Percentiles rank a stretch among this genome's conserved stretches.
Conservation (phyloP, 2,113 vertebrate genomes). For the Ahaetulla prasina region DNA sequence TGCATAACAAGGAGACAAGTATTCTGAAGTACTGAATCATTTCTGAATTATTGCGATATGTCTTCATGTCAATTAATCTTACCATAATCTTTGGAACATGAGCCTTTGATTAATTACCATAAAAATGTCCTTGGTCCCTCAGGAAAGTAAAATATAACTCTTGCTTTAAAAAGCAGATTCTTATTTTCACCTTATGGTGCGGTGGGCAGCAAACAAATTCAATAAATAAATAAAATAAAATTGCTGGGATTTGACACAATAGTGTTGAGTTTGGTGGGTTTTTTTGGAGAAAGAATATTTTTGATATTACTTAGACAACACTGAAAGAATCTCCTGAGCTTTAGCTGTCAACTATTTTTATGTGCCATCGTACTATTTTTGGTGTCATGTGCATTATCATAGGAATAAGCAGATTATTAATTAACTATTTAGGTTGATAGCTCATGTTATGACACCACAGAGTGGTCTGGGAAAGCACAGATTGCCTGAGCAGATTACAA, state of each 20-base stretch:
- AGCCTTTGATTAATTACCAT: constrained; percentile 48
- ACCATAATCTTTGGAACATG: constrained; percentile 40
- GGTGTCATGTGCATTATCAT: background rate
- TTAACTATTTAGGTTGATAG: background rate
- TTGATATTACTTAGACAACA: constrained; percentile 27
- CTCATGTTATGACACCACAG: background rate
- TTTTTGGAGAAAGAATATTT: constrained; percentile 18
- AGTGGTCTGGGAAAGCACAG: background rate
- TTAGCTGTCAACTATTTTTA: background rate
- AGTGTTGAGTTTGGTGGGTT: background rate
- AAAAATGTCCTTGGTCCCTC: constrained; percentile 42
- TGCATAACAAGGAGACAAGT: constrained; percentile 8
- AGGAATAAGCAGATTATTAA: background rate
- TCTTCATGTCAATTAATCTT: constrained; percentile 42
- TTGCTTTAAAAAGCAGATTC: constrained; percentile 48
- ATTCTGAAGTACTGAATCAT: constrained; percentile 14
- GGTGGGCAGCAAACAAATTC: background rate
- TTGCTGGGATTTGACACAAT: constrained; percentile 17
- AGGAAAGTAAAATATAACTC: constrained; percentile 42
- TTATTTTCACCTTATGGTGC: constrained; percentile 37
- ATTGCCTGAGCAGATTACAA: background rate
- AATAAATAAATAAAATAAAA: too few species aligned
- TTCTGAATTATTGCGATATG: constrained; percentile 44
- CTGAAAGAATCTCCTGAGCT: background rate
- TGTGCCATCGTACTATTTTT: background rate